Percentiles rank a stretch among this genome's conserved stretches.
Evolutionary conservation across 2,113 vertebrate genomes (phyloP).

Genomic region (Microcebus tavaratra): DNA sequence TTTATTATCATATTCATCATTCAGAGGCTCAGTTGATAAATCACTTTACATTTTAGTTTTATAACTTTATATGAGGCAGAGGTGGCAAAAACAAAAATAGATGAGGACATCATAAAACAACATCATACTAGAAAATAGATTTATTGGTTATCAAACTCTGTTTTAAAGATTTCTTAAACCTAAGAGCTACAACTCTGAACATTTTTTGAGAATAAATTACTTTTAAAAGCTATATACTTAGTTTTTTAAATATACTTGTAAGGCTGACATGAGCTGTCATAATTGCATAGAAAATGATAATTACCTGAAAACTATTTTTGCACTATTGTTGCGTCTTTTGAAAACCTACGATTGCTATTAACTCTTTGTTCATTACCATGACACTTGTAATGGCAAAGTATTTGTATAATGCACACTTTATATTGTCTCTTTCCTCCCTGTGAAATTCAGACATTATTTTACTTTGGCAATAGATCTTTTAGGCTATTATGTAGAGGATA

Average conservation of each 20-base stretch:
- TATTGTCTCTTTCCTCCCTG: not conserved
- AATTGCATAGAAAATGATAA: constrained; percentile 36
- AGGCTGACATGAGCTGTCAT: not conserved
- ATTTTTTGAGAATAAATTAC: not conserved
- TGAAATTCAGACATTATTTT: constrained; percentile 49
- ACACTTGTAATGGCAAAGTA: not conserved
- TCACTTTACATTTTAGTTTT: constrained; percentile 20
- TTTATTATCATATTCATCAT: constrained; percentile 9
- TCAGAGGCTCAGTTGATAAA: not conserved
- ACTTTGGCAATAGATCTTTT: constrained; percentile 31
- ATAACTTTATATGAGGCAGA: not conserved
- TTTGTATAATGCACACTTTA: not conserved
- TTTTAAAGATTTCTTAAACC: not conserved
- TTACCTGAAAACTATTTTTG: constrained; percentile 11
- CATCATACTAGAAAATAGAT: not conserved
- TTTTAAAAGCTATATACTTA: constrained; percentile 10
- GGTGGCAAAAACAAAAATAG: constrained; percentile 7
- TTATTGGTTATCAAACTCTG: not conserved
- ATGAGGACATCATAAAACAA: not conserved
- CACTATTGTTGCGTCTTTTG: not conserved
- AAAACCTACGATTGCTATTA: constrained; percentile 47
- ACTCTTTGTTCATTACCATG: constrained; percentile 12
- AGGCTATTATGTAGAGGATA: not conserved
- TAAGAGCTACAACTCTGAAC: not conserved
- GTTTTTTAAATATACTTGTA: not conserved